Evolutionary conservation across 2,888 invertebrate species (phyloP).

Genomic region (Platynereis dumerilii): DNA sequence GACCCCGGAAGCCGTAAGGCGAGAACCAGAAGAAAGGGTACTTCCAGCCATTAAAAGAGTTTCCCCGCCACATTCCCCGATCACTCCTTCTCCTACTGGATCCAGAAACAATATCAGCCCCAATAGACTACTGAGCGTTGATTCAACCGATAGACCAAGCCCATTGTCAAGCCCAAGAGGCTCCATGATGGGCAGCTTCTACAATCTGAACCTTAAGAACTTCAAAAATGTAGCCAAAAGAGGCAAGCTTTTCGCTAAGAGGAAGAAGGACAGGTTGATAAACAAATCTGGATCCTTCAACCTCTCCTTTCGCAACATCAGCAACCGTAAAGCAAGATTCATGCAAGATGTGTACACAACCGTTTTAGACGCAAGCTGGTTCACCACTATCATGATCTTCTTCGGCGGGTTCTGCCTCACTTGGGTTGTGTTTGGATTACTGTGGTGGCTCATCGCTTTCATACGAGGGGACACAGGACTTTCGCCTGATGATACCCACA

Average conservation of each 20-base stretch:
- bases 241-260: slow-evolving; percentile 28
- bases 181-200: too few relatives aligned
- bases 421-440: slow-evolving; percentile 17
- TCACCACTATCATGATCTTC: slow-evolving; percentile 18
- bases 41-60: too few relatives aligned
- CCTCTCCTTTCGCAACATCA: slow-evolving; percentile 17
- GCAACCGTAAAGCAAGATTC: slow-evolving; percentile 9
- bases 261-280: slow-evolving; percentile 28
- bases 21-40: too few relatives aligned
- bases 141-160: too few relatives aligned
- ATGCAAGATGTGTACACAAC: slow-evolving; percentile 23
- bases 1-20: not conserved
- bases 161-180: too few relatives aligned
- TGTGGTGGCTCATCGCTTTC: slow-evolving; percentile 19
- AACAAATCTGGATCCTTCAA: slow-evolving; percentile 22
- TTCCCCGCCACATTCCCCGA: too few relatives aligned
- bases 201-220: too few relatives aligned
- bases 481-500: not conserved
- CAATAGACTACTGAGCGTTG: too few relatives aligned
- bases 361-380: slow-evolving; percentile 18
- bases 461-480: slow-evolving; percentile 4
- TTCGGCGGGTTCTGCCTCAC: slow-evolving; percentile 16
- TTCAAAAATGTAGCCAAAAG: slow-evolving; percentile 18
- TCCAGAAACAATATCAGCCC: too few relatives aligned
- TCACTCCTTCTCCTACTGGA: too few relatives aligned